Evolutionary conservation across 2,113 vertebrate species (phyloP).

Genomic region (Phodopus roborovskii): DNA sequence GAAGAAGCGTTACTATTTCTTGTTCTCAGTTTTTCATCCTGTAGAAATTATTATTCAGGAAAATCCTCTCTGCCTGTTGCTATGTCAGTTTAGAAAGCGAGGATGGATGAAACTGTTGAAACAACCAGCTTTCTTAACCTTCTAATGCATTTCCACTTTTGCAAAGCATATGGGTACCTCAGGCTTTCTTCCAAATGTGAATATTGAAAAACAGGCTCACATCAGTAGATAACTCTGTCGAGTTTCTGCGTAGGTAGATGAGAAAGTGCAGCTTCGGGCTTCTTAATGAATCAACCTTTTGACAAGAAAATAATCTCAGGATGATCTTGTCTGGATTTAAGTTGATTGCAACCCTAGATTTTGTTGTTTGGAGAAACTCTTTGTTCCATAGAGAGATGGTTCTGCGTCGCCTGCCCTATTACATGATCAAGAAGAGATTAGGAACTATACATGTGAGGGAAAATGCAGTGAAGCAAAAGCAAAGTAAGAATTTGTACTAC

Average conservation of each 20-base stretch:
- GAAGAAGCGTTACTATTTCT: neutral
- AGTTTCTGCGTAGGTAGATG: neutral
- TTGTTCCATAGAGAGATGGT: neutral
- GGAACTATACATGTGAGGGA: neutral
- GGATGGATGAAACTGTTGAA: fast-evolving
- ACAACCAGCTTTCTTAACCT: neutral
- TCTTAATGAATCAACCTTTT: neutral
- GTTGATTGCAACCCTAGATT: neutral
- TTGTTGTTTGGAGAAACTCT: neutral
- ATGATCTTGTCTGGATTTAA: neutral
- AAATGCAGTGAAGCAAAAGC: neutral
- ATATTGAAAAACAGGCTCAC: neutral
- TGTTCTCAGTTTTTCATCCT: neutral
- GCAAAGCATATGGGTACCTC: neutral
- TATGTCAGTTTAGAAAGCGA: neutral
- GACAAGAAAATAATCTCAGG: neutral
- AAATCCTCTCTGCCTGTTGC: neutral
- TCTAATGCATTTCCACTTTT: neutral
- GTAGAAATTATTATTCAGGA: neutral
- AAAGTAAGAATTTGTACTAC: neutral
- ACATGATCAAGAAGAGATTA: neutral
- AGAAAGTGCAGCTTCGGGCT: neutral
- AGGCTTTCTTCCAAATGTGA: neutral
- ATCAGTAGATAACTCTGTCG: too few species aligned
- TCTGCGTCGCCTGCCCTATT: neutral